Evolutionary conservation across 2,888 invertebrate species (phyloP).

Genomic region (Pedicia rivosa): DNA sequence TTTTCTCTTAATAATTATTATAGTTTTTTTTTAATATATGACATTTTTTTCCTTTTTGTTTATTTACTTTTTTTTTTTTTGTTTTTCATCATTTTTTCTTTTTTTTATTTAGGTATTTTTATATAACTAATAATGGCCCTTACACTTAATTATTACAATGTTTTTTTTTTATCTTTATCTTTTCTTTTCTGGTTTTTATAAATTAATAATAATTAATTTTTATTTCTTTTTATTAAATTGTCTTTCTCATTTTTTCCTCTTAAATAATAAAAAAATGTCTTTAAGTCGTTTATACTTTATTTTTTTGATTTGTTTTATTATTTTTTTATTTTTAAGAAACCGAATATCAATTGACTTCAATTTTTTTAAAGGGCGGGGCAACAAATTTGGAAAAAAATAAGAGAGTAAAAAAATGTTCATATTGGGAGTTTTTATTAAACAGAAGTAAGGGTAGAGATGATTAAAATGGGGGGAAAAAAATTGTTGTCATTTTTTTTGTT

Average conservation of each 20-base stretch:
- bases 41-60: neutral
- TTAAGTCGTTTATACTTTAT: constrained; percentile 1
- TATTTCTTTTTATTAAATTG: neutral
- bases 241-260: too few relatives aligned
- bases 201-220: neutral
- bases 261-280: neutral
- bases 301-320: too few relatives aligned
- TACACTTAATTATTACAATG: neutral
- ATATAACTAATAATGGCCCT: constrained; percentile 4
- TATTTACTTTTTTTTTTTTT: constrained; percentile 1
- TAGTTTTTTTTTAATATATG: constrained; percentile 1
- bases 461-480: too few relatives aligned
- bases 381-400: too few relatives aligned
- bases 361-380: too few relatives aligned
- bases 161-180: neutral
- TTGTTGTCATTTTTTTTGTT: too few relatives aligned
- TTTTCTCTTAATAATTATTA: constrained; percentile 4
- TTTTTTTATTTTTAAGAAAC: too few relatives aligned
- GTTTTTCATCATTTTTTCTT: too few relatives aligned
- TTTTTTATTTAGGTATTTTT: neutral
- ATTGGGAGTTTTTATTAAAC: too few relatives aligned
- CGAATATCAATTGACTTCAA: too few relatives aligned
- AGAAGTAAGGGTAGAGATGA: too few relatives aligned
- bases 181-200: neutral
- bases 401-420: too few relatives aligned